phyloP scores from a whole-genome alignment of 2,113 vertebrate genomes.

The Indicator indicator region DNA sequence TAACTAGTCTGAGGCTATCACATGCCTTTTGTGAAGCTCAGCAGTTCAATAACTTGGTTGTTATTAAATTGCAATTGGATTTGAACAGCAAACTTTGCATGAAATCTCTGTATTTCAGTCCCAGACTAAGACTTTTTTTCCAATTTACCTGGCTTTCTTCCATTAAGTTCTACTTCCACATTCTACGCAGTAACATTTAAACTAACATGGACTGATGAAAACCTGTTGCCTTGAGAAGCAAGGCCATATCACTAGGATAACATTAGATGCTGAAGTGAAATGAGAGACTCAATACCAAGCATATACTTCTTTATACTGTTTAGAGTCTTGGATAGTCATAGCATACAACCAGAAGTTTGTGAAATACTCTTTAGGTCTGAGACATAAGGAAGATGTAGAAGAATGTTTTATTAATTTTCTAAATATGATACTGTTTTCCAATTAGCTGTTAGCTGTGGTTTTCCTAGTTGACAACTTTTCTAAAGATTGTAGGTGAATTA shows the following conservation, averaged over 20 bases:
- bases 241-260: conserved; percentile 13
- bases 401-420: not conserved
- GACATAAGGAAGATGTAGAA: not conserved
- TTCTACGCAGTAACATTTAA: not conserved
- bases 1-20: not conserved
- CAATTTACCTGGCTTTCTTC: not conserved
- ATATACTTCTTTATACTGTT: not conserved
- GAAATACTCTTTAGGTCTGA: not conserved
- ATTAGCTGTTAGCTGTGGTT: not conserved
- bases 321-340: not conserved
- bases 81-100: not conserved
- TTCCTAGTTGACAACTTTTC: not conserved
- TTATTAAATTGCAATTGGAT: not conserved
- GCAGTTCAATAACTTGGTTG: not conserved
- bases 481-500: not conserved
- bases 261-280: not conserved
- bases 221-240: not conserved
- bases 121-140: not conserved
- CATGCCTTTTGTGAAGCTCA: not conserved
- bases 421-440: not conserved
- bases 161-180: not conserved
- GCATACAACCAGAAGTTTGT: not conserved
- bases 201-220: not conserved
- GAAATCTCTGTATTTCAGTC: not conserved
- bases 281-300: not conserved